phyloP scores from a whole-genome alignment of 2,113 vertebrate species.

The Odontesthes bonariensis region DNA sequence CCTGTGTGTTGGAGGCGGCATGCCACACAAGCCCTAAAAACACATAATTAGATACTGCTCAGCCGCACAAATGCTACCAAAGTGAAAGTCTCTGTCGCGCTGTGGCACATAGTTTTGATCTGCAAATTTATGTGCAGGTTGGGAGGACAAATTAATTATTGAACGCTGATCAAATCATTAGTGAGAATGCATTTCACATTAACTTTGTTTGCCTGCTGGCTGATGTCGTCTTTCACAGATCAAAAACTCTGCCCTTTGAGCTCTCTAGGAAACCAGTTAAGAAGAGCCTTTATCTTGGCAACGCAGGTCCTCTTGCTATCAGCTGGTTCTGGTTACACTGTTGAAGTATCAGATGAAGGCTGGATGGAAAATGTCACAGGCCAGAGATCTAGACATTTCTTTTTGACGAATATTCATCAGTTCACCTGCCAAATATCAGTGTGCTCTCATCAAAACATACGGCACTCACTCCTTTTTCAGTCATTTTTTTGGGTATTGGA shows the following conservation, averaged over 20 bases:
- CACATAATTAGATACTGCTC: constrained; percentile 57
- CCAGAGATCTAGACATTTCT: constrained; percentile 23
- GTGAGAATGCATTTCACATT: constrained; percentile 47
- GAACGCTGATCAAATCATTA: constrained; percentile 36
- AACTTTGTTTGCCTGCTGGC: constrained; percentile 51
- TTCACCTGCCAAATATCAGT: neutral
- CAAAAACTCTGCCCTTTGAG: constrained; percentile 42
- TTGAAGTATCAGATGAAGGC: constrained; percentile 67
- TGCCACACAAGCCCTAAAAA: constrained; percentile 52
- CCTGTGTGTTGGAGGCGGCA: constrained; percentile 59
- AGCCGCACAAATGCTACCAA: constrained; percentile 29
- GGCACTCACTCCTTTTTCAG: no score
- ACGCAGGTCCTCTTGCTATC: constrained; percentile 31
- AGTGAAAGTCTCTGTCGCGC: constrained; percentile 22
- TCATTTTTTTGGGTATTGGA: no score
- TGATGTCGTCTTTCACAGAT: constrained; percentile 43
- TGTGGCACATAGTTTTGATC: constrained; percentile 33
- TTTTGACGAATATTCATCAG: constrained; percentile 2
- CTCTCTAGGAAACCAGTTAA: constrained; percentile 24
- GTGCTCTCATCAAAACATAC: neutral
- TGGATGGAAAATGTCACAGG: constrained; percentile 54
- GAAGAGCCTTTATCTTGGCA: constrained; percentile 30
- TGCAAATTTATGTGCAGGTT: constrained; percentile 12
- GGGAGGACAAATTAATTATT: constrained; percentile 42
- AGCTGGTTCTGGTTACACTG: constrained; percentile 71